These are phyloP conservation scores for Notothenia coriiceps DNA, from an alignment of 2,113 vertebrate genomes.

Conservation along the genomic window DNA sequence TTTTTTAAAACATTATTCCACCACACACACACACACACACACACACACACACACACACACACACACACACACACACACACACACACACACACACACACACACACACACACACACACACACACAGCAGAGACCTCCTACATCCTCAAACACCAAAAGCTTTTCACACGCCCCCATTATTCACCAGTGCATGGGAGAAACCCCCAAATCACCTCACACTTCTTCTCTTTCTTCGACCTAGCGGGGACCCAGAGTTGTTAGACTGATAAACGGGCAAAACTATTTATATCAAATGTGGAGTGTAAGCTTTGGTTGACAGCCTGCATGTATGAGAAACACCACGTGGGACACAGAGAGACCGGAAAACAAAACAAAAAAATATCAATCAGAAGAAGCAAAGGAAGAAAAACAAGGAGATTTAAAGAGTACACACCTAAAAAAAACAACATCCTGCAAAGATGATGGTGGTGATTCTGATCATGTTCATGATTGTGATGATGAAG, in stretches of 20 bases:
- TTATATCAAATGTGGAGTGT: conserved; percentile 14
- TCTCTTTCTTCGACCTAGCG: background rate
- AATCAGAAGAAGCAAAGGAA: conserved; percentile 10
- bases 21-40: background rate
- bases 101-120: background rate
- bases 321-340: background rate
- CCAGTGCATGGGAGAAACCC: conserved; percentile 45
- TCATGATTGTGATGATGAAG: conserved; percentile 31
- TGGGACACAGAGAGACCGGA: conserved; percentile 7
- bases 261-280: background rate
- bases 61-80: background rate
- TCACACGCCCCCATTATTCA: conserved; percentile 65
- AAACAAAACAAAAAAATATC: background rate
- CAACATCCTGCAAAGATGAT: conserved; percentile 13
- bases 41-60: background rate
- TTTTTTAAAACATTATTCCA: no score
- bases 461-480: conserved; percentile 14
- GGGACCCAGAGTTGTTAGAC: conserved; percentile 5
- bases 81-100: background rate
- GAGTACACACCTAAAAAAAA: background rate
- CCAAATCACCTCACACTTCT: conserved; percentile 38
- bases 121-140: conserved; percentile 71
- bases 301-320: conserved; percentile 5
- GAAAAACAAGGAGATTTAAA: conserved; percentile 13
- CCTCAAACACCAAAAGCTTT: conserved; percentile 65